Base-by-base conservation (phyloP, 1,140 invertebrate genomes). In the Drosophila leontia region DNA sequence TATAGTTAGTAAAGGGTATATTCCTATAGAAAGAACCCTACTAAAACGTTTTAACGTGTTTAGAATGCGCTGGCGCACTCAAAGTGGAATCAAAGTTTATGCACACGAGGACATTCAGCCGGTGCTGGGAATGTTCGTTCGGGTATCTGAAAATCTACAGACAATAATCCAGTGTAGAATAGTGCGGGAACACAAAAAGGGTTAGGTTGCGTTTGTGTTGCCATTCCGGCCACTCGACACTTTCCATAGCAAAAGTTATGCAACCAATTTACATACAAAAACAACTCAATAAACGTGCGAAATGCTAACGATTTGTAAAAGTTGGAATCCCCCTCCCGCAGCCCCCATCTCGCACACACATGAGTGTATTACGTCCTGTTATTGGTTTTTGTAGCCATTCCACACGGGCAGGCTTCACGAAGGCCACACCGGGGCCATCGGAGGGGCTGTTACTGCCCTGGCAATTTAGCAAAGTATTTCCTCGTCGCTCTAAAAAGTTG, bases 271-370 rank as follows among this genome's bases (percentile, higher is more conserved):
- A 90, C 85, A 90, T 90, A 82, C 81, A 90, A 90, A 90, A 90
- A 90, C 85, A 90, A 90, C 85, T 90, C 85, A 90, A 90, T 90
- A 90, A 90, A 90, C 85, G 85, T 90, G 85, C 81, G 85, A 88
- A 88, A 88, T 90, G 78, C 85, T 85, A 90, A 90, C 85, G 85
- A 85, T 90, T 90, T 90, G 81, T 90, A 90, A 82, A 88, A 88
- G 85, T 88, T 82, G 70, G 61, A 61, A 60, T 56, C 68, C 72
- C 60, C 15, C 74, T 63, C 50, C 15, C 42, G 17, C 17, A 17
- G n/a, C 41, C 57, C 59, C 53, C 44, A 51, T 7, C n/a, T 37
- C 41, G 51, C 50, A 51, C 56, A 51, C 56, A 75, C 50, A 58
- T 58, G 57, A 75, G 50, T 74, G 68, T 62, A 70, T 70, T 70